Evolutionary conservation across 1,140 invertebrate genomes (phyloP), one percentile per base, ranked within the genome.

Genomic region (Brachionus paranguensis): DNA sequence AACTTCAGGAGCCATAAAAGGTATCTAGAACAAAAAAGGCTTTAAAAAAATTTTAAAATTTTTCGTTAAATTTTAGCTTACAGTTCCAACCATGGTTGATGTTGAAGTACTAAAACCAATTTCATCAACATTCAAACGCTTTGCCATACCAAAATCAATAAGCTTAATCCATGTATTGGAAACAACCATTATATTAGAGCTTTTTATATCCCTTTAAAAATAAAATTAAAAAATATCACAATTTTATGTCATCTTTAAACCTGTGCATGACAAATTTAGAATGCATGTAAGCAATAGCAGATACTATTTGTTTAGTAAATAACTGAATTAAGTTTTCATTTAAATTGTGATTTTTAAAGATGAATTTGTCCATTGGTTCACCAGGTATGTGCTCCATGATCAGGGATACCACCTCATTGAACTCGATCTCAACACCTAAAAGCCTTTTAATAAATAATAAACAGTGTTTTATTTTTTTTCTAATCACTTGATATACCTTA

Each of bases 1-100:
- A 7, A 81, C 78, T 64, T 81, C 78, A 12, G 78, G 78, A 37
- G 78, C 78, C 78, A 81, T 81, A 64, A 81, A 81, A n/a, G 78
- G 78, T 20, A 81, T 68, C 78, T 81, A 76, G 27, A 45, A 10
- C 14, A 24, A 55, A 17, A 27, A 20, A 29, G 45, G 43, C 17
- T 27, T 7, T 55, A 17, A 11, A 55, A 53, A 55, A 3, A 2
- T 8, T 33, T 55, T 29, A 55, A 12, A 55, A 17, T 14, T 24
- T 14, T 41, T 37, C 41, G 20, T 10, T 3, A 0, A 37, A 55
- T 12, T 43, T 53, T 20, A 53, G 33, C 33, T 37, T 81, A 81
- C 78, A 7, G 78, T 81, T 81, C 78, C 78, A n/a, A 81, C 78
- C 78, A 81, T 81, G 3, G 78, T 81, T 27, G 78, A 81, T 43